Evolutionary conservation across 1,140 invertebrate genomes (phyloP), one percentile per base, ranked within the genome.

Genomic region (Vanessa tameamea): DNA sequence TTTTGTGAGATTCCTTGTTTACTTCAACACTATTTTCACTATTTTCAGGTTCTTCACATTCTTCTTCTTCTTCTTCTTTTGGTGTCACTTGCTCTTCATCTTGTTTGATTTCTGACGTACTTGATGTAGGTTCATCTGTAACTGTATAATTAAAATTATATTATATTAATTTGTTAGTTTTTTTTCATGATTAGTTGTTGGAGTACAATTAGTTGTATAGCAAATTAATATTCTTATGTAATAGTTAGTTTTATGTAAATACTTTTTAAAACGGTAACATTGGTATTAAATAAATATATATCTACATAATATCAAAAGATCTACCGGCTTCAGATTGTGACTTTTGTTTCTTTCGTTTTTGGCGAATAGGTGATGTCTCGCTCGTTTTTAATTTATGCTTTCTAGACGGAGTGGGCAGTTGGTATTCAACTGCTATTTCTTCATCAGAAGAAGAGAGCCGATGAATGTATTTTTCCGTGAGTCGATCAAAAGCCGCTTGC

Each of bases 391-490:
- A 64, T 82, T 91, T 94, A 74, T 91, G 91, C 81, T 91, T 94
- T 65, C 92, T 82, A 68, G 89, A 92, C 69, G 88, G 88, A 37
- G 94, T 94, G 14, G 93, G 93, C 72, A 94, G 83, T 51, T 94
- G 94, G 89, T 94, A 95, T 86, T 95, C 95, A 14, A 95, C 93
- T 75, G 94, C 95, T 57, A 95, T 95, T 88, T 95, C 95, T 84
- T 96, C 95, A 82, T 97, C 97, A 47, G 96, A 96, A 3, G 97
- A 97, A 37, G 95, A 95, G 72, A 97, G 94, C 66, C 95, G 95
- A 83, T 97, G 96, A 50, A 98, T 94, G 89, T 96, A 98, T 82
- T 96, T 95, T 82, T 96, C 95, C 9, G 96, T 96, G 1, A 96
- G 95, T 71, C 95, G 94, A 69, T 97, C 95, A 84, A 98, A 98